Conservation (phyloP, 2,797 vertebrate species). For the Liparis tanakae region DNA sequence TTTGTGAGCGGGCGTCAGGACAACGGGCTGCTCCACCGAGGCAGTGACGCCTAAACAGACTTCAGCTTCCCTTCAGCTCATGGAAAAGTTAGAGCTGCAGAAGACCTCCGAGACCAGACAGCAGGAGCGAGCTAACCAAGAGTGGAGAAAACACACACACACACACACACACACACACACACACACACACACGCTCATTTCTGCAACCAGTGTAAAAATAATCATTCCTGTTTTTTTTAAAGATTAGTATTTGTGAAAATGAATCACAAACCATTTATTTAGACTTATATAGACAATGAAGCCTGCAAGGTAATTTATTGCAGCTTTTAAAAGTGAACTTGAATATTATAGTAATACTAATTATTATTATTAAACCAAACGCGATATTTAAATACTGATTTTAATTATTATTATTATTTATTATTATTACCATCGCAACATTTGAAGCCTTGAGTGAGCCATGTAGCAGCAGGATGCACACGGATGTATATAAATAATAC, state of each 20-base stretch:
- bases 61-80: conserved; percentile 46
- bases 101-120: conserved; percentile 39
- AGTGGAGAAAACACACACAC: conserved; percentile 29
- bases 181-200: no score
- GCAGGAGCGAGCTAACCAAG: conserved; percentile 13
- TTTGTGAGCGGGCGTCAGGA: conserved; percentile 38
- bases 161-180: background rate
- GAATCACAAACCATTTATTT: background rate
- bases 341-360: background rate
- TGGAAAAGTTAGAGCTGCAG: conserved; percentile 49
- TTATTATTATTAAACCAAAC: no score
- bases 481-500: background rate
- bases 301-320: background rate
- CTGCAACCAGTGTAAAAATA: no score
- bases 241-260: background rate
- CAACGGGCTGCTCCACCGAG: conserved; percentile 53
- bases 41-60: conserved; percentile 13
- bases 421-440: background rate
- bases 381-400: background rate
- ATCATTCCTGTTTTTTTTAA: no score
- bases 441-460: background rate
- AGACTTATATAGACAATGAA: background rate
- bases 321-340: background rate
- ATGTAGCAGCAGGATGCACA: background rate
- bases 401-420: background rate